Evolutionary conservation across 2,888 invertebrate species (phyloP).

Genomic region (Gymnocheta viridis): DNA sequence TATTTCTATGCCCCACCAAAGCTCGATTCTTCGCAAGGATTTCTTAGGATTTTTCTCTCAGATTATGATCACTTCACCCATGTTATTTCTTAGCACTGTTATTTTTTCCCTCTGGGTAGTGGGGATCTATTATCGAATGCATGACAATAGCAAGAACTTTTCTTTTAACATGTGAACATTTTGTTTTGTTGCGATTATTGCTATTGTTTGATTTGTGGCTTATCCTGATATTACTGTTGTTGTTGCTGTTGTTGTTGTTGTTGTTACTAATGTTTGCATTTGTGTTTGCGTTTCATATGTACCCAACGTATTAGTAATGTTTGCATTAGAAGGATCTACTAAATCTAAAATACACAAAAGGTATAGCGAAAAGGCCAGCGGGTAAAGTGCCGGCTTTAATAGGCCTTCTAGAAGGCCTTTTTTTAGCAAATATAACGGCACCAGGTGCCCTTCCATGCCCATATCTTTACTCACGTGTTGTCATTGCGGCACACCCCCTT

Average conservation of each 20-base stretch:
- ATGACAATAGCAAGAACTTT: conserved; percentile 8
- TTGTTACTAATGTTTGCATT: conserved; percentile 3
- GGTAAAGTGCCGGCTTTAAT: too few relatives aligned
- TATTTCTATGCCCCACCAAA: too few relatives aligned
- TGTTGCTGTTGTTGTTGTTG: neutral
- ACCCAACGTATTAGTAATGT: conserved; percentile 50
- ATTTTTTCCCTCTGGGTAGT: neutral
- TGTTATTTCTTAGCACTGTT: too few relatives aligned
- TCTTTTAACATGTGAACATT: conserved; percentile 42
- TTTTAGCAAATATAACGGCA: too few relatives aligned
- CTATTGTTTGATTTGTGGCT: conserved; percentile 57
- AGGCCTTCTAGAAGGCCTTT: too few relatives aligned
- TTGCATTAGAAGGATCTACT: conserved; percentile 55
- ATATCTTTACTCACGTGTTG: too few relatives aligned
- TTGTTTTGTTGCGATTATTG: conserved; percentile 47
- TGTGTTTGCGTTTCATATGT: conserved; percentile 28
- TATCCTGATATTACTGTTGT: neutral
- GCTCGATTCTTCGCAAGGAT: too few relatives aligned
- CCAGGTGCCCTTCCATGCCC: too few relatives aligned
- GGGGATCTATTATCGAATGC: neutral
- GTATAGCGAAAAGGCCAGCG: conserved; percentile 32
- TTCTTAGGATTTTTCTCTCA: too few relatives aligned
- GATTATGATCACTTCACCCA: too few relatives aligned
- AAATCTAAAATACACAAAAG: conserved; percentile 40
- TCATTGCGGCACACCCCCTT: too few relatives aligned